These are phyloP conservation scores for Thunnus albacares DNA, from an alignment of 2,797 vertebrate genomes.

Conservation along the genomic window DNA sequence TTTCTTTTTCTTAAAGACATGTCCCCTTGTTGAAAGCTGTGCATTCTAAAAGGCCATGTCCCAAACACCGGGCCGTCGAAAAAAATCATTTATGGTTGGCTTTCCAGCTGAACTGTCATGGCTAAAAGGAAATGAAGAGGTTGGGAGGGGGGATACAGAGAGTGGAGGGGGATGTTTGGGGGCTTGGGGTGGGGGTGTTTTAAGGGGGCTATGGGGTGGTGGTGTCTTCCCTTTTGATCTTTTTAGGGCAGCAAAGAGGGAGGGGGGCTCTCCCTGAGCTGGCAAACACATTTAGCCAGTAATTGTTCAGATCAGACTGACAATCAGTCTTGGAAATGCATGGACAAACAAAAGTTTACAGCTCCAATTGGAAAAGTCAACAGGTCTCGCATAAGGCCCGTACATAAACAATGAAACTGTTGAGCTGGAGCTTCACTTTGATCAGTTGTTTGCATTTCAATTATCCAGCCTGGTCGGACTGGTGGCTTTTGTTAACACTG, in stretches of 20 bases:
- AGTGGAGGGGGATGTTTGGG: conserved; percentile 47
- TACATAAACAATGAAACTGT: conserved; percentile 83
- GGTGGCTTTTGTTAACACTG: conserved; percentile 59
- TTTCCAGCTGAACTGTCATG: conserved; percentile 87
- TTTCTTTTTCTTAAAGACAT: conserved; percentile 49
- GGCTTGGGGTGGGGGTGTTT: conserved; percentile 48
- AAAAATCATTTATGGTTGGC: conserved; percentile 85
- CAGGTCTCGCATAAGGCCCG: conserved; percentile 80
- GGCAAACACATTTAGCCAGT: conserved; percentile 89
- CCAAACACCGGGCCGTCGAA: conserved; percentile 74
- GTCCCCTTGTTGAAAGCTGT: conserved; percentile 66
- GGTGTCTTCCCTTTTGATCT: conserved; percentile 85
- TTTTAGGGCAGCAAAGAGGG: conserved; percentile 79
- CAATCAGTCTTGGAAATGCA: conserved; percentile 86
- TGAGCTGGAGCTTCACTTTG: conserved; percentile 78
- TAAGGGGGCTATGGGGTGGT: conserved; percentile 37
- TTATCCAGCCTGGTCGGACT: conserved; percentile 68
- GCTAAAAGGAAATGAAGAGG: conserved; percentile 84
- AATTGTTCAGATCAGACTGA: conserved; percentile 88
- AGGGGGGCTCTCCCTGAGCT: conserved; percentile 77
- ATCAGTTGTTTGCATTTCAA: conserved; percentile 83
- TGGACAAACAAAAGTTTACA: conserved; percentile 88
- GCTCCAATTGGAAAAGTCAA: conserved; percentile 88
- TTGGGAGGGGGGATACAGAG: conserved; percentile 70
- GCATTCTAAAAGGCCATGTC: conserved; percentile 70